Evolutionary conservation across 1,140 invertebrate species (phyloP), one percentile per base, ranked within the genome.

Genomic region (Trachymyrmex septentrionalis): DNA sequence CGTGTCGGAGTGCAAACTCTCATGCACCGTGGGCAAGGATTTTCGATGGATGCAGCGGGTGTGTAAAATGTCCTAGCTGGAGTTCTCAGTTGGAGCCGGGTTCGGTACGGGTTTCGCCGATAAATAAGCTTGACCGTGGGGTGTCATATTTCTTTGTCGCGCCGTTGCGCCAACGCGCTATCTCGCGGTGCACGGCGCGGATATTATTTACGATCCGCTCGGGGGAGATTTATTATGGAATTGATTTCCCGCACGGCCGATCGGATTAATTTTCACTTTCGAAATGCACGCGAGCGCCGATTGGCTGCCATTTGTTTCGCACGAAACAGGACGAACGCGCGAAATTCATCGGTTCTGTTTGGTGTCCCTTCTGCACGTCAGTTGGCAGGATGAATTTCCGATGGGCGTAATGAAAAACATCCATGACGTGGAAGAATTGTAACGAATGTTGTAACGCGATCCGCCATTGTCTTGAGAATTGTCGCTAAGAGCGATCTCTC

Each of bases 121-220:
- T 92, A 92, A 92, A 92, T 92, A 92, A 91, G 85, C 90, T 89
- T 86, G 89, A 89, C 86, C 82, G 81, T 76, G 84, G 38, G 78
- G 81, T 66, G 87, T 91, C 92, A 90, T 92, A 92, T 92, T 92
- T 92, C 92, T 92, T 91, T 82, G 90, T 87, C 86, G 87, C 59
- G 55, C 30, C 85, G 34, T 63, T 69, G 27, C 59, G 86, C 72
- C 63, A 59, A 50, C 66, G 66, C 86, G 76, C 80, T 78, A 73
- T 88, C 75, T 66, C 59, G 69, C 53, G 30, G 61, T 77, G 73
- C 73, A 87, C 67, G 84, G 75, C 27, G 84, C 78, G 80, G 72
- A 88, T 71, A 81, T 85, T 89, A 81, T 85, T 82, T 82, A 77
- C 76, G 81, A 88, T 82, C 73, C 88, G 27, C 67, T 69, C 48